Evolutionary conservation across 2,888 invertebrate genomes (phyloP), one percentile per base, ranked within the genome.

Genomic region (Ferdinandea cuprea): DNA sequence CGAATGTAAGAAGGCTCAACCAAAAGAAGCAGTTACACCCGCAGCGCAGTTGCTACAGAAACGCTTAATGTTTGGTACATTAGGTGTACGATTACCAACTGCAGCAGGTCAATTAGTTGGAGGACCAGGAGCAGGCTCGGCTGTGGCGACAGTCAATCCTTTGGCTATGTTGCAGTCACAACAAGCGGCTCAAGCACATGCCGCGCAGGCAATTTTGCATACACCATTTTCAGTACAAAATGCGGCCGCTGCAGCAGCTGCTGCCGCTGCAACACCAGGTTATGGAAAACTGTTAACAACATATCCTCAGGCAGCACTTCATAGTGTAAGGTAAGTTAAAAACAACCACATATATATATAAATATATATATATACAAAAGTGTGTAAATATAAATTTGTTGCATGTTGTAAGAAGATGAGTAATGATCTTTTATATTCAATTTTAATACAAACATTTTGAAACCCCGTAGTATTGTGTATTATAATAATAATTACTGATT

Each of bases 1-100:
- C 30, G 97, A 97, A 91, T 97, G 97, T 91, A 97, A 97, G 92
- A 96, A 97, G 90, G 97, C 97, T 1, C 97, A 97, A 92, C 97
- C 97, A 21, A 97, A 97, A 90, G 97, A 97, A 88, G 95, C 96
- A 0, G 96, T 97, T 0, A 94, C 94, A 86, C 94, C 94, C 4
- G 93, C 94, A 71, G 93, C 94, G n/a, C 92, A 94, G 86, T 90
- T 94, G 17, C 90, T 95, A 65, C 94, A 94, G 77, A 95, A 95
- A 88, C 92, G 95, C 85, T 92, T 95, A 85, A 94, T 94, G 89
- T 90, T 95, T 86, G 95, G 95, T 87, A 93, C 95, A 7, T 90
- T 96, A 56, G 90, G 89, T 28, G 88, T 89, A 5, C 95, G 95
- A 87, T 93, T 92, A 91, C 93, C 92, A 88, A 91, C 93, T 87